Conservation (phyloP, 1,140 invertebrate genomes). For the Lanistes nyassanus region DNA sequence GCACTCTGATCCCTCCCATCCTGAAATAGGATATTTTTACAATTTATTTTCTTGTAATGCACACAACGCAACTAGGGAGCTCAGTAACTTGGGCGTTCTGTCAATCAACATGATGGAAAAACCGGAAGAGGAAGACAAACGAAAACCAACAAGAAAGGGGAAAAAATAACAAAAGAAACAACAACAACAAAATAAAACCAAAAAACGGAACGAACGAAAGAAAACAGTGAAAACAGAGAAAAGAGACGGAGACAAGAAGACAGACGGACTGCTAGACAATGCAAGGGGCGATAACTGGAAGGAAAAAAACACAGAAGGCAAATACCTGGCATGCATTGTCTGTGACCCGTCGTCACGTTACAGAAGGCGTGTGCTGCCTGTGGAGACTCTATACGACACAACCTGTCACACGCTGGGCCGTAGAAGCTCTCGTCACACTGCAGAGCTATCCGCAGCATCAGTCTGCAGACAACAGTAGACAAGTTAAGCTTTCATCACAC, state of each 20-base stretch:
- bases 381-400: constrained; percentile 15
- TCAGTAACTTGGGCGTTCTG: neutral
- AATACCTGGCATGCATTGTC: constrained; percentile 20
- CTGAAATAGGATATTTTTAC: constrained; percentile 2
- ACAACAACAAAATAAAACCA: neutral
- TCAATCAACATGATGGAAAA: neutral
- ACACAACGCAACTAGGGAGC: neutral
- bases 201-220: neutral
- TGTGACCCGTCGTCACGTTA: constrained; percentile 24
- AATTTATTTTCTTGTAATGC: neutral
- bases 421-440: constrained; percentile 22
- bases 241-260: neutral
- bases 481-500: too few species aligned
- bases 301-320: too few species aligned
- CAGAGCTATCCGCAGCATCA: neutral
- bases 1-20: constrained; percentile 22
- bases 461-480: constrained; percentile 16
- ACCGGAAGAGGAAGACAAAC: neutral
- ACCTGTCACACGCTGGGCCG: constrained; percentile 8
- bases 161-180: neutral
- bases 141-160: too few species aligned
- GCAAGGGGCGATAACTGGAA: too few species aligned
- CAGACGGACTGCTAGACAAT: too few species aligned
- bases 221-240: neutral
- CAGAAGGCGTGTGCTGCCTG: constrained; percentile 23